Base-by-base conservation (phyloP, 2,113 vertebrate species). In the Brachyhypopomus gauderio region DNA sequence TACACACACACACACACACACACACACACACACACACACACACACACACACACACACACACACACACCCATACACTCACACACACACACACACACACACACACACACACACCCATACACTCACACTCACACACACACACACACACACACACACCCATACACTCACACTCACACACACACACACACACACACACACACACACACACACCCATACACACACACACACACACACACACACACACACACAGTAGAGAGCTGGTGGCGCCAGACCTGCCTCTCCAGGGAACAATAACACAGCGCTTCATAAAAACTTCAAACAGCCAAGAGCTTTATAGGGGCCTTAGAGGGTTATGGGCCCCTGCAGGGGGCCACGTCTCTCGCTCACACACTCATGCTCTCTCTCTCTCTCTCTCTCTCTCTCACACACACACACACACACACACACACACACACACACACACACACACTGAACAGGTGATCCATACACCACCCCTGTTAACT, bases 291-390 rank as follows among this genome's bases (percentile, higher is more conserved):
- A 93, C 93, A 92, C 92, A 92, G 92, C 91, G 93, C 92, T 93
- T 94, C 93, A 93, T 94, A 94, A 94, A 94, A 94, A 94, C 92
- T 93, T 94, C 93, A 94, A 93, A 94, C 93, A 89, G 87, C 89
- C 88, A 91, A 93, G 92, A 92, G 92, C 92, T 94, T 94, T 94
- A 94, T 94, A n/a, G 93, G 93, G 92, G 91, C 93, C 93, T 93
- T 93, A 93, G 92, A 93, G 92, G 93, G 93, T 93, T 93, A 94
- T 90, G 87, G 90, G 91, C 89, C 89, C n/a, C 87, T 41, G 41
- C 41, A 41, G 86, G 89, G 88, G 89, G 89, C 9, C 41, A 45
- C 41, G 3, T 45, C 41, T 45, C 41, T 45, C 41, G 5, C 41
- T 45, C 41, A 8, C 41, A 76, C 82, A 88, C 69, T 78, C 85